These are phyloP conservation scores for Cosmia pyralina DNA, from an alignment of 2,888 invertebrate genomes.

Conservation along the genomic window DNA sequence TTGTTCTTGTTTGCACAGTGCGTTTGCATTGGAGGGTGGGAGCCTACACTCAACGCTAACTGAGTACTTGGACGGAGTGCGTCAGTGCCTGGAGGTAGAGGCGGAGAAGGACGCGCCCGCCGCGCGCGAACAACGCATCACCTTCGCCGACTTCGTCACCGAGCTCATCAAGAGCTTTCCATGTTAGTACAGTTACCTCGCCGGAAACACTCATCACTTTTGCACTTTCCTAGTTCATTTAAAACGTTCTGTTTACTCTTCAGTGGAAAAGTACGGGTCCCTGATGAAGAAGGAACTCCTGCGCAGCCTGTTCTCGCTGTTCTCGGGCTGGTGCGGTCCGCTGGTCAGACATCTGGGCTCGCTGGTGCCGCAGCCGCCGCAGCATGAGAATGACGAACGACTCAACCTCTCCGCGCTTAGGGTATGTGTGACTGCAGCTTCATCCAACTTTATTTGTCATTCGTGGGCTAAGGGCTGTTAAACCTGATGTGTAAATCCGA, in stretches of 20 bases:
- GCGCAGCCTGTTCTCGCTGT: conserved; percentile 96
- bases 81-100: conserved; percentile 97
- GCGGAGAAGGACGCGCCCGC: conserved; percentile 97
- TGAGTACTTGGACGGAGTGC: conserved; percentile 98
- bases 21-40: conserved; percentile 96
- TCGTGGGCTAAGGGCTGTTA: no score
- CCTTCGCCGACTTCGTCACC: conserved; percentile 98
- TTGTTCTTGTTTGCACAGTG: conserved; percentile 83
- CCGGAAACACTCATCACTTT: neutral
- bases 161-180: conserved; percentile 98
- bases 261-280: conserved; percentile 96
- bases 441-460: neutral
- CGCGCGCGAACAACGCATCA: conserved; percentile 96
- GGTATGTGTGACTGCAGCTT: conserved; percentile 72
- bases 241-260: neutral
- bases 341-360: conserved; percentile 93
- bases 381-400: conserved; percentile 88
- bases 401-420: conserved; percentile 91
- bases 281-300: conserved; percentile 96
- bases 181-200: conserved; percentile 83
- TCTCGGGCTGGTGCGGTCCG: conserved; percentile 98
- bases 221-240: neutral
- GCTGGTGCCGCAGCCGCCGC: conserved; percentile 80
- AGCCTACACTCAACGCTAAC: conserved; percentile 96
- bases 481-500: no score